Base-by-base conservation (phyloP, 2,888 invertebrate species). In the Hydrotaea diabolus region DNA sequence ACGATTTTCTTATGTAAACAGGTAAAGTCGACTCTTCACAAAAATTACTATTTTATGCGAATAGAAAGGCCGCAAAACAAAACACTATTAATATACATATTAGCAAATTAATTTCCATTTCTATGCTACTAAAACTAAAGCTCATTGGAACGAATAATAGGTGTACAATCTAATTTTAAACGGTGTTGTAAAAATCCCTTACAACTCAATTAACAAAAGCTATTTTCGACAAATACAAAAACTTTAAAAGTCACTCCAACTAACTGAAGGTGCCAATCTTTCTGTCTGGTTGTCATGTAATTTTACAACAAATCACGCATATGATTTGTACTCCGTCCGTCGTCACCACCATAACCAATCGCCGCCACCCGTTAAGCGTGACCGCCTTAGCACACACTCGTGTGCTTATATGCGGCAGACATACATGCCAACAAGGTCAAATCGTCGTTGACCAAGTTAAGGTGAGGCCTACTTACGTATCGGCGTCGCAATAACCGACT, bases 401-500 rank as follows among this genome's bases (percentile, higher is more conserved):
- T n/a, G n/a, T n/a, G n/a, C n/a, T n/a, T n/a, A n/a, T n/a, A n/a
- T n/a, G 13, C 43, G 43, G 43, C n/a, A n/a, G 8, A 15, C n/a
- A 49, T 15, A 5, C 55, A 21, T n/a, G 55, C 9, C 8, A 69
- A 69, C 69, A 69, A 69, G 69, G 69, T 69, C 69, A 69, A 46
- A 23, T 46, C 23, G 69, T 46, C 69, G 23, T 2, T 69, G 69
- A 39, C 69, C 69, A 69, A 21, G 21, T 43, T 43, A 43, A 66
- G 69, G 43, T 69, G 69, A 69, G 69, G 69, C 69, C 69, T 69
- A 69, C 66, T 66, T 46, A 46, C 19, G 23, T 46, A 23, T 46
- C 9, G 8, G 7, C 23, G 21, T 46, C 46, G 46, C 21, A 4
- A 31, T 46, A 46, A 46, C 43, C 23, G 23, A 17, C 23, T 11